A percentile compares a stretch with the other conserved stretches of the same genome.
These are phyloP conservation scores for Sycophila sp. DNA, from an alignment of 1,140 invertebrate genomes.

Conservation along the genomic window DNA sequence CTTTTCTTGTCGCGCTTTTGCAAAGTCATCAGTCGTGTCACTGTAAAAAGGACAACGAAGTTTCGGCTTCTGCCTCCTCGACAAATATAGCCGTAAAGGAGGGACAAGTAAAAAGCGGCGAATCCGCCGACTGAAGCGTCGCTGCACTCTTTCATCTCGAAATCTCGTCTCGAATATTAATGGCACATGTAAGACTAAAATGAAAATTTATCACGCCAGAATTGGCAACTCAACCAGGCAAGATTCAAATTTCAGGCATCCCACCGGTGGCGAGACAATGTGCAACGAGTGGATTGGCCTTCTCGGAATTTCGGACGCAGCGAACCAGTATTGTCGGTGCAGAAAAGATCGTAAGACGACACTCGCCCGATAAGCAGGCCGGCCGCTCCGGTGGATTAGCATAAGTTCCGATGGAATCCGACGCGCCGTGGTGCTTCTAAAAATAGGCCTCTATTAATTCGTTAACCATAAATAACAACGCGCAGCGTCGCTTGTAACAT, in stretches of 20 bases:
- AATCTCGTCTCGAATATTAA: no score
- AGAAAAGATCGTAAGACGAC: conserved; percentile 1
- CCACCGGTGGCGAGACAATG: neutral
- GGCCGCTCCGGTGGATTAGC: neutral
- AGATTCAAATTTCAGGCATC: conserved; percentile 10
- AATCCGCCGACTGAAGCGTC: no score
- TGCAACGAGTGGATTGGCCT: neutral
- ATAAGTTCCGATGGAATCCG: neutral
- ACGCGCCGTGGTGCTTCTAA: neutral
- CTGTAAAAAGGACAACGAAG: no score
- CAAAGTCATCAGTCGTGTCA: no score
- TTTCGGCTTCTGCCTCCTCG: no score
- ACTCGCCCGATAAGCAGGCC: neutral
- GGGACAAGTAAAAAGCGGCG: no score
- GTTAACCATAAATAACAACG: neutral
- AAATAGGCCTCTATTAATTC: neutral
- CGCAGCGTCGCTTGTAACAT: neutral
- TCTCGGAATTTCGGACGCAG: neutral
- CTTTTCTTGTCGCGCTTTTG: no score
- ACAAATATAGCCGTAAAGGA: no score
- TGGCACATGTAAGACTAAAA: no score
- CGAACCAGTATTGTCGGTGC: conserved; percentile 21
- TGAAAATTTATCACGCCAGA: no score
- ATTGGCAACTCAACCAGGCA: no score
- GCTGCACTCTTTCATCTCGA: no score